Evolutionary conservation across 2,888 invertebrate genomes (phyloP).

Genomic region (Tinea pellionella): DNA sequence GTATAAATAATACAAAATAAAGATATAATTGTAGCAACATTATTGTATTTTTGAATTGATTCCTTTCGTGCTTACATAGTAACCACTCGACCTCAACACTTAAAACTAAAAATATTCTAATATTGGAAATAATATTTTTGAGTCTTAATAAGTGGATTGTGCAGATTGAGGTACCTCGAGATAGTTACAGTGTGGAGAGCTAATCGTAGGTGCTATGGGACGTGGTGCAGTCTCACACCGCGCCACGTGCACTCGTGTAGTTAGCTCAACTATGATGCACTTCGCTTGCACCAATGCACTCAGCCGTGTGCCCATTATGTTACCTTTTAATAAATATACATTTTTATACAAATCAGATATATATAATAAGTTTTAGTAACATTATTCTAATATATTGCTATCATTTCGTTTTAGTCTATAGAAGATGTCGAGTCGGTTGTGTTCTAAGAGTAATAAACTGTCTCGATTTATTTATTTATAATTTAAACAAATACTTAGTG

Average conservation of each 20-base stretch:
- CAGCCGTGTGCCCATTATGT: neutral
- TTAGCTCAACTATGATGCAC: neutral
- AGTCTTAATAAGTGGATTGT: constrained; percentile 56
- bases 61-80: constrained; percentile 78
- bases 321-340: constrained; percentile 21
- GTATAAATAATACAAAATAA: constrained; percentile 40
- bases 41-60: constrained; percentile 78
- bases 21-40: constrained; percentile 73
- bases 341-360: constrained; percentile 65
- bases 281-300: neutral
- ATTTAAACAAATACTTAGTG: neutral
- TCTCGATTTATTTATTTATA: neutral
- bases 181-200: constrained; percentile 31
- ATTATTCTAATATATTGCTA: constrained; percentile 69
- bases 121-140: constrained; percentile 55
- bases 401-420: constrained; percentile 68
- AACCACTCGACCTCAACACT: constrained; percentile 77
- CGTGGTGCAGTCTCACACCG: too few relatives aligned
- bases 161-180: constrained; percentile 40
- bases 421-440: constrained; percentile 40
- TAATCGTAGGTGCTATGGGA: neutral
- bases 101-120: constrained; percentile 76
- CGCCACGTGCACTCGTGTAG: too few relatives aligned
- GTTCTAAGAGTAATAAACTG: neutral
- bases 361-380: constrained; percentile 53